These are phyloP conservation scores for Pangasius sanitwongsei DNA, from an alignment of 2,797 vertebrate species.

Conservation along the genomic window DNA sequence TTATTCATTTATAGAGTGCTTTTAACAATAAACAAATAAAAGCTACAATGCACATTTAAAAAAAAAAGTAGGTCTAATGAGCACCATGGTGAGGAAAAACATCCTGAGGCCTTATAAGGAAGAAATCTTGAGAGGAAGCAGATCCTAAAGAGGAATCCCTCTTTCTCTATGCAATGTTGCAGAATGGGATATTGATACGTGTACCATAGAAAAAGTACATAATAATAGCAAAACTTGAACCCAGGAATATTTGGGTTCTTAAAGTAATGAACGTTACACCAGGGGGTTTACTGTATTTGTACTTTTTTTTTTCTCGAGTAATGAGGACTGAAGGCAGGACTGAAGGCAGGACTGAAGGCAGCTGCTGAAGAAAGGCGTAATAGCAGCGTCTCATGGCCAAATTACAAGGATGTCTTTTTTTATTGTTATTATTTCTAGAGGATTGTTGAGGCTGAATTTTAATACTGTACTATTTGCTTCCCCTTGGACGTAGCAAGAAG, in stretches of 20 bases:
- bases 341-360: slow-evolving; percentile 26
- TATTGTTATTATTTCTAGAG: slow-evolving; percentile 21
- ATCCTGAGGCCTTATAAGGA: neutral
- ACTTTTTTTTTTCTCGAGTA: neutral
- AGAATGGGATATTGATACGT: neutral
- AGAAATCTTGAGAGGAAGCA: neutral
- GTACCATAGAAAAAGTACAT: slow-evolving; percentile 9
- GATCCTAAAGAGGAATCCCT: neutral
- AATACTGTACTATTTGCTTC: neutral
- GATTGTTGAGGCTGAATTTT: neutral
- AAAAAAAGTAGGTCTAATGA: neutral
- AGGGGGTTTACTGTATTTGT: slow-evolving; percentile 6
- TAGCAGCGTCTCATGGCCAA: neutral
- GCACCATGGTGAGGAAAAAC: neutral
- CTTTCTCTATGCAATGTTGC: neutral
- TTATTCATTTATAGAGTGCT: neutral
- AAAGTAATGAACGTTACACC: slow-evolving; percentile 11
- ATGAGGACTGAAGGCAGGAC: slow-evolving; percentile 22
- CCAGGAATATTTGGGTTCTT: slow-evolving; percentile 2
- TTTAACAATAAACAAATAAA: neutral
- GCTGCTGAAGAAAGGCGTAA: slow-evolving; percentile 23
- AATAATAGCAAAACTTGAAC: neutral
- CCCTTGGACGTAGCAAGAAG: neutral
- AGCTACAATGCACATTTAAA: neutral
- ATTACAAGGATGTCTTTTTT: neutral